Evolutionary conservation across 2,888 invertebrate species (phyloP).

Genomic region (Alloscopus bannaensis): DNA sequence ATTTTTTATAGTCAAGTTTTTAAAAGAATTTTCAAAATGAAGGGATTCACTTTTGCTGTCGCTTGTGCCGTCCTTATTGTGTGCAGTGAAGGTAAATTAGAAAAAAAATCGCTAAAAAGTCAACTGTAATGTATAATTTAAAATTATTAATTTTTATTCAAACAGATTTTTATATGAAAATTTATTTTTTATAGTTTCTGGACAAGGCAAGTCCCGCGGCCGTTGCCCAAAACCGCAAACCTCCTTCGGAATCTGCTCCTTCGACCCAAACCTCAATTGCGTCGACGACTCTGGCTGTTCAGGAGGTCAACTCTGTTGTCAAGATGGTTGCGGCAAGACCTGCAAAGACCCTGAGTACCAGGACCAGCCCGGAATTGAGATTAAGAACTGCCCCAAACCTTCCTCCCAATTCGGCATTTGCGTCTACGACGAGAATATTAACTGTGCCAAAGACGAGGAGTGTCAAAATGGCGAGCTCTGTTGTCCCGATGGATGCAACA

Average conservation of each 20-base stretch:
- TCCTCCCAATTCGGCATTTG: constrained; percentile 39
- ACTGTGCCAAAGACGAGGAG: constrained; percentile 28
- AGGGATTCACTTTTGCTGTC: constrained; percentile 19
- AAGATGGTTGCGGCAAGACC: constrained; percentile 41
- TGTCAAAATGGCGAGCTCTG: constrained; percentile 48
- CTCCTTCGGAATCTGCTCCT: constrained; percentile 49
- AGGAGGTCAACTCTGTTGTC: constrained; percentile 55
- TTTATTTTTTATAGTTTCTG: constrained; percentile 28
- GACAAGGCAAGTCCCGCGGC: constrained; percentile 10
- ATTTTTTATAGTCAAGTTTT: no score
- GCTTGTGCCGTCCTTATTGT: constrained; percentile 26
- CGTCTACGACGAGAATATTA: constrained; percentile 29
- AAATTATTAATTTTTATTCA: not conserved
- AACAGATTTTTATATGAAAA: not conserved
- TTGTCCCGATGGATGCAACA: constrained; percentile 53
- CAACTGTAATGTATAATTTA: not conserved
- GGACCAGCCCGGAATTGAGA: constrained; percentile 4
- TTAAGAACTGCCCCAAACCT: constrained; percentile 34
- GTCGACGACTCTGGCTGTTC: constrained; percentile 35
- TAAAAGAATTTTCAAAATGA: constrained; percentile 22
- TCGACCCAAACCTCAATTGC: constrained; percentile 53
- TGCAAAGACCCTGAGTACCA: constrained; percentile 42
- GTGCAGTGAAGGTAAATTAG: constrained; percentile 40
- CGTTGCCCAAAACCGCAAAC: constrained; percentile 18
- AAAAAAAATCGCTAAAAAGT: not conserved